Evolutionary conservation across 2,113 vertebrate species (phyloP), one percentile per base, ranked within the genome.

Genomic region (Cichladusa arquata): DNA sequence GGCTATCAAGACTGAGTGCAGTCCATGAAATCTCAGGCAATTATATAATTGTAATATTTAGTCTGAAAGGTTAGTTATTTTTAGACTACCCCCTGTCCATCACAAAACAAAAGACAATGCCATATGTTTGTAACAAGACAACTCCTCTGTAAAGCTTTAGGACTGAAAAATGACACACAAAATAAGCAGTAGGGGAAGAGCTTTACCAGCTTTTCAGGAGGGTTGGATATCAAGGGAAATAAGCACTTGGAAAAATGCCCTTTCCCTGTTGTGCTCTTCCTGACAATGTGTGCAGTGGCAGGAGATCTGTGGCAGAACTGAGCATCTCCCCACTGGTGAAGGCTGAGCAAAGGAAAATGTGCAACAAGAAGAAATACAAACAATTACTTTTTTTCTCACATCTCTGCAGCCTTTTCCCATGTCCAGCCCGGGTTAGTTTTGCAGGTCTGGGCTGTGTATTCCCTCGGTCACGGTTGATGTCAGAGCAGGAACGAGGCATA

Each of bases 401-500:
- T 56, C 48, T 82, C 57, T 4, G 0, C 56, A 80, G 45, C 28
- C 9, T 60, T 94, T 92, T n/a, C 20, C 72, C 26, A 0, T 3
- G 24, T 29, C 31, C 66, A 8, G 14, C 13, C 71, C 19, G 2
- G 6, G 17, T 15, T 64, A 0, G 3, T 50, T 85, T 57, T 77
- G 26, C 61, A 51, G 33, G 16, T 84, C 40, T 19, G 74, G 34
- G 45, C 45, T 7, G 1, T 10, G 7, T 33, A 3, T 87, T 76
- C 36, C 85, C 40, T 80, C 31, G 2, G 57, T 76, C 11, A 0
- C 0, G 0, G 34, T 0, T n/a, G 44, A 19, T 83, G 25, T 16
- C 50, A 47, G 72, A 73, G 79, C 78, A 65, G 42, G 57, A 81
- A 12, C 23, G 3, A 14, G 79, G 28, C 26, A 11, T 16, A 19